Percentiles rank a stretch among this genome's conserved stretches.
Evolutionary conservation across 2,797 vertebrate species (phyloP).

Genomic region (Avahi laniger): DNA sequence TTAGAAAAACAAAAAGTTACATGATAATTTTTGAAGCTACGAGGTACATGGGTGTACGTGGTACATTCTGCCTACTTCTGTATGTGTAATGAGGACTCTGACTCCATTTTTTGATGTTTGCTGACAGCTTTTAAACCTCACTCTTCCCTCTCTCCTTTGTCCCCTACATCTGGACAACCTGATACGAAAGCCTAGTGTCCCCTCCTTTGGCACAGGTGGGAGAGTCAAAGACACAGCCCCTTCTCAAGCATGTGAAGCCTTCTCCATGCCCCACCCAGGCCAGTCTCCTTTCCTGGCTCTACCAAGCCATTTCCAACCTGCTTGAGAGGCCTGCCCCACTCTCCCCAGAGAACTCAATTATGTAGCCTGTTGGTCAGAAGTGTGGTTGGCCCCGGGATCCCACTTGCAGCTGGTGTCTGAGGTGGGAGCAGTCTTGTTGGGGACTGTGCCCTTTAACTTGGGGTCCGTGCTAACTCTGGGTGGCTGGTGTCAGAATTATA

Average conservation of each 20-base stretch:
- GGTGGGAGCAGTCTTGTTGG: not conserved
- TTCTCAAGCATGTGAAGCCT: not conserved
- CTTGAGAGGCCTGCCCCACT: not conserved
- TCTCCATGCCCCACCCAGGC: accelerated
- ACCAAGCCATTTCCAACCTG: not conserved
- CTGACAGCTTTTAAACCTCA: not conserved
- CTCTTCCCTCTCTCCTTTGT: not conserved
- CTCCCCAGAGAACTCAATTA: not conserved
- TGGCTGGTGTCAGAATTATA: not conserved
- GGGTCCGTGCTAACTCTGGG: not conserved
- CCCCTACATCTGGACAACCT: not conserved
- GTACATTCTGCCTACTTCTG: not conserved
- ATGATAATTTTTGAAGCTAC: not conserved
- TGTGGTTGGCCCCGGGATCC: not conserved
- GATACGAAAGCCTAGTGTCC: not conserved
- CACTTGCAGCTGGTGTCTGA: not conserved
- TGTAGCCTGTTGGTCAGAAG: not conserved
- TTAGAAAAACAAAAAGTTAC: not conserved
- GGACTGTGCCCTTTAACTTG: not conserved
- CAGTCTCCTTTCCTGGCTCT: not conserved
- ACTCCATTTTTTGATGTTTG: not conserved
- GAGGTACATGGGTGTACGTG: accelerated
- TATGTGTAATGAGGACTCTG: not conserved
- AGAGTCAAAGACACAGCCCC: not conserved
- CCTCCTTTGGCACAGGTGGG: not conserved